Evolutionary conservation across 1,140 invertebrate genomes (phyloP).

Genomic region (Drosophila aff.): DNA sequence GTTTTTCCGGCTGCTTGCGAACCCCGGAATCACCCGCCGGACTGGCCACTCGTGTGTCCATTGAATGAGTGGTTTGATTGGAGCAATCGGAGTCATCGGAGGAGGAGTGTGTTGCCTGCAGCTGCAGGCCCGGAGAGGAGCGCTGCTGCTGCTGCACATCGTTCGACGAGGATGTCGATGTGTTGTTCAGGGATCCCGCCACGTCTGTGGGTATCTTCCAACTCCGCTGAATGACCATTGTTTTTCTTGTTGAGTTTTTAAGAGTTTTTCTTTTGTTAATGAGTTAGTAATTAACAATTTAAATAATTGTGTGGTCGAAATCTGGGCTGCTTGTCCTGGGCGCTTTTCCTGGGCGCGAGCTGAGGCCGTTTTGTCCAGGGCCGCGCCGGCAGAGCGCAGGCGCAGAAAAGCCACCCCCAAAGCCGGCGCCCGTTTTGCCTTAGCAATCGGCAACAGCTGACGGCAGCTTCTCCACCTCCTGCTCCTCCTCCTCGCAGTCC

Average conservation of each 20-base stretch:
- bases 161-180: slow-evolving; percentile 29
- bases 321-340: slow-evolving; percentile 40
- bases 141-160: slow-evolving; percentile 71
- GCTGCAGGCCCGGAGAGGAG: slow-evolving; percentile 63
- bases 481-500: slow-evolving; percentile 50
- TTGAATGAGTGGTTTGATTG: slow-evolving; percentile 81
- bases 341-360: slow-evolving; percentile 53
- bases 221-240: slow-evolving; percentile 81
- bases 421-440: slow-evolving; percentile 12
- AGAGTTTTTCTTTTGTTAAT: slow-evolving; percentile 1
- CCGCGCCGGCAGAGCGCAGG: slow-evolving; percentile 50
- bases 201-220: slow-evolving; percentile 80
- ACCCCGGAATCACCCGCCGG: slow-evolving; percentile 27
- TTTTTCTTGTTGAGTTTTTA: background rate
- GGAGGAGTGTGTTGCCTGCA: slow-evolving; percentile 62
- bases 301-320: slow-evolving; percentile 8
- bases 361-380: slow-evolving; percentile 55
- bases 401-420: slow-evolving; percentile 57
- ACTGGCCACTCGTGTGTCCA: slow-evolving; percentile 77
- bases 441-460: slow-evolving; percentile 55
- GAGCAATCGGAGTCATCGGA: slow-evolving; percentile 83
- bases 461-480: slow-evolving; percentile 4
- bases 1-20: slow-evolving; percentile 39
- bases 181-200: slow-evolving; percentile 48
- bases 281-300: slow-evolving; percentile 8